These are phyloP conservation scores for Epinephelus coioides DNA, from an alignment of 2,797 vertebrate genomes.

Conservation along the genomic window DNA sequence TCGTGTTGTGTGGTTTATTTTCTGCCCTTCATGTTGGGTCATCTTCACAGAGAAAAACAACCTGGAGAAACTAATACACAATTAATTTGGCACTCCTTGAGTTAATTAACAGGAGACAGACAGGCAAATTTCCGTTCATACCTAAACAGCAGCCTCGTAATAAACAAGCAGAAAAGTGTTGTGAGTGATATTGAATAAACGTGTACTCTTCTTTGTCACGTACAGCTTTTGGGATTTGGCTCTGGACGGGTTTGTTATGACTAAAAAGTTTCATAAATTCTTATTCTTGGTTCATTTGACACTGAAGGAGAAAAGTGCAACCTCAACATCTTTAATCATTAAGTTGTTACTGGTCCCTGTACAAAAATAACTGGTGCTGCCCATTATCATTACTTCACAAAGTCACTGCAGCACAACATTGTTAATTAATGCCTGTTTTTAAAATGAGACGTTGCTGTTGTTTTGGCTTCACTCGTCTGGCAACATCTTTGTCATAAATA, in stretches of 20 bases:
- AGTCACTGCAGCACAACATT: constrained; percentile 7
- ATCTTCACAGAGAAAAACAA: background rate
- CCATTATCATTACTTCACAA: constrained; percentile 20
- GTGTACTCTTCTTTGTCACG: background rate
- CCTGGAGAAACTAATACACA: background rate
- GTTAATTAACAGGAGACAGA: constrained; percentile 10
- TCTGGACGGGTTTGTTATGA: background rate
- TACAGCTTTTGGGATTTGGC: background rate
- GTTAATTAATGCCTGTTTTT: constrained; percentile 25
- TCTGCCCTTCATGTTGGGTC: background rate
- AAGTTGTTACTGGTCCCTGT: background rate
- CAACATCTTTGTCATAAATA: background rate
- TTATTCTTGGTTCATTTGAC: constrained; percentile 2
- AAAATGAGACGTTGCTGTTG: background rate
- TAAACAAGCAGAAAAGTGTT: constrained; percentile 17
- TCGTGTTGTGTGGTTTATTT: background rate
- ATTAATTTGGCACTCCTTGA: background rate
- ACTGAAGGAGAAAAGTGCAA: constrained; percentile 20
- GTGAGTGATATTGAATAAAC: background rate
- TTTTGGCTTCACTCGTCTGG: background rate
- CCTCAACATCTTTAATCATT: constrained; percentile 23
- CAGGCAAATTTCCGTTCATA: background rate
- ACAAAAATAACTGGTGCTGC: background rate
- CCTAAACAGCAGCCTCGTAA: background rate
- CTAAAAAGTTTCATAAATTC: background rate